Base-by-base conservation (phyloP, 2,888 invertebrate species). In the Halictus ligatus region DNA sequence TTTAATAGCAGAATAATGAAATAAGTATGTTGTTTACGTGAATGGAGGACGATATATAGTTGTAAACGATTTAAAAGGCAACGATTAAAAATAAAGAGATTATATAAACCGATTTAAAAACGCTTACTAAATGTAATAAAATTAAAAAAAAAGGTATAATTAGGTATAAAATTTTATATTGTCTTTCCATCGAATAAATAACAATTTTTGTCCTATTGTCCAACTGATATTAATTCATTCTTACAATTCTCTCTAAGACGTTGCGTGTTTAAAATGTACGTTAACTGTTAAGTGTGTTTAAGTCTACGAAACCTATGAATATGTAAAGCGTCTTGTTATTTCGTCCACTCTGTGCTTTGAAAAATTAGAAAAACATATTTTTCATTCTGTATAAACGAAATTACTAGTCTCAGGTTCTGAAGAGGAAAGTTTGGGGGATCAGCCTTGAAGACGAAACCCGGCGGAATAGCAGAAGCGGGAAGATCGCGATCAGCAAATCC, bases 401-500 rank as follows among this genome's bases (percentile, higher is more conserved):
- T 88, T 87, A 93, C 88, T 92, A 96, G 96, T 87, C 96, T 94
- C 74, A 97, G 95, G 85, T 96, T 96, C 72, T 94, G 92, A 48
- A 96, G 90, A 0, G 96, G 96, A 88, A 96, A 96, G 89, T 96
- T 96, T 18, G 94, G 93, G 75, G 96, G 95, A 75, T 96, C 96
- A 6, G 95, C 92, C 81, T 95, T 94, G 88, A 96, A 96, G 50
- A 94, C 92, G 89, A 94, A 96, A 80, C 95, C 96, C 6, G 92
- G 91, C 10, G 96, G 96, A 91, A 94, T 96, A 81, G 95, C 92
- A 46, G 95, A 95, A 43, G 93, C 88, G 3, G 96, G 96, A 82
- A 97, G 95, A 83, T 95, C 92, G 29, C 95, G 95, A 93, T 97
- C 97, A 92, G 97, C 97, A 94, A 97, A 97, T 82, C 97, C 96